Percentiles rank a stretch among this genome's conserved stretches.
Evolutionary conservation across 2,113 vertebrate genomes (phyloP).

Genomic region (Seriola dumerili): DNA sequence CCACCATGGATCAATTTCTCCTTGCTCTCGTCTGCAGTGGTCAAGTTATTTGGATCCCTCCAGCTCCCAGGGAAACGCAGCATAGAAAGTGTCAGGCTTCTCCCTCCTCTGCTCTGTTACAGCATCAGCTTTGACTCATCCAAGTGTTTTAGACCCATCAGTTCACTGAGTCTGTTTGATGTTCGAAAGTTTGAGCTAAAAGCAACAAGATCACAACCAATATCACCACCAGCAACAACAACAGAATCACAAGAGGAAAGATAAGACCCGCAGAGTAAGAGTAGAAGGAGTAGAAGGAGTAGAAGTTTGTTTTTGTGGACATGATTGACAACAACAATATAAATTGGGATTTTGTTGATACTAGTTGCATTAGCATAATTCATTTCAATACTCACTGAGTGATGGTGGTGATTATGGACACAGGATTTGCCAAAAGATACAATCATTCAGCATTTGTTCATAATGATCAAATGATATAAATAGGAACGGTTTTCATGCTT

Average conservation of each 20-base stretch:
- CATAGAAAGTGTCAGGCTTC: background rate
- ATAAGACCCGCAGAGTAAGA: background rate
- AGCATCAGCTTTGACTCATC: background rate
- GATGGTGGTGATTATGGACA: background rate
- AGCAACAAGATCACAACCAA: background rate
- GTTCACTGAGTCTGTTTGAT: background rate
- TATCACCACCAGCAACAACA: background rate
- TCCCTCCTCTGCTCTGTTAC: background rate
- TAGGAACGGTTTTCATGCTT: background rate
- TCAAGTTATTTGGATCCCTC: background rate
- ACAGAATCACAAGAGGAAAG: background rate
- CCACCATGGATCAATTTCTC: background rate
- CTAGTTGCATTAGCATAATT: no score
- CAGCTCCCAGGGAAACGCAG: background rate
- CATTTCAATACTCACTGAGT: no score
- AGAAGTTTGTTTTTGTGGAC: background rate
- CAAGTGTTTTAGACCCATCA: background rate
- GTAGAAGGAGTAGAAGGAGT: no score
- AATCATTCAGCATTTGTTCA: background rate
- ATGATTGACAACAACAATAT: background rate
- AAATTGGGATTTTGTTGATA: background rate
- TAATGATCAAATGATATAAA: background rate
- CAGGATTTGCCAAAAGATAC: background rate
- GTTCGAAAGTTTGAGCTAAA: slow-evolving; percentile 2
- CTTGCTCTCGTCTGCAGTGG: background rate